Conservation (phyloP, 1,140 invertebrate genomes). For the Telenomus remus region DNA sequence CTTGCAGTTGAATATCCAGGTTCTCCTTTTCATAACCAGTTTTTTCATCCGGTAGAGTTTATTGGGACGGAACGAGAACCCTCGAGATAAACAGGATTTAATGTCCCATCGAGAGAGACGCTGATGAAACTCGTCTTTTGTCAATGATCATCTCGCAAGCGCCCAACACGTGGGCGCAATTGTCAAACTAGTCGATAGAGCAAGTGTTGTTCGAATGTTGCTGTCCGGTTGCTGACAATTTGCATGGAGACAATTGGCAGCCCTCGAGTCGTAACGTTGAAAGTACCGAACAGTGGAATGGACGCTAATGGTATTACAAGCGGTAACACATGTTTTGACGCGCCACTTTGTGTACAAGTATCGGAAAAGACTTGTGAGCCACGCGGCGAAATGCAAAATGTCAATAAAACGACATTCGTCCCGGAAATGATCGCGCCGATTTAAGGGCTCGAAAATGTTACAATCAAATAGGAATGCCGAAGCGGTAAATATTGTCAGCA, state of each 20-base stretch:
- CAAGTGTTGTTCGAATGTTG: background rate
- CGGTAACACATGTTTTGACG: conserved; percentile 23
- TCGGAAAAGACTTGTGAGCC: background rate
- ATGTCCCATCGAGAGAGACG: background rate
- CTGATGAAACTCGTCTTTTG: background rate
- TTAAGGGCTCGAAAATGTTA: conserved; percentile 34
- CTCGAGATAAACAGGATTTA: background rate
- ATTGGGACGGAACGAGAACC: background rate
- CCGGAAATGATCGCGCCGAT: background rate
- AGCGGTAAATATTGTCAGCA: conserved; percentile 39
- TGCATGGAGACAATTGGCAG: conserved; percentile 12
- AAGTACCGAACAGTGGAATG: conserved; percentile 36
- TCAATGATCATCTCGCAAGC: background rate
- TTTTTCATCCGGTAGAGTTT: too few relatives aligned
- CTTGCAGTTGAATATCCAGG: too few relatives aligned
- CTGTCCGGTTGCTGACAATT: background rate
- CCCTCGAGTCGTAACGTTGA: conserved; percentile 16
- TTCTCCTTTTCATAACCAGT: too few relatives aligned
- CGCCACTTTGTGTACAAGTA: conserved; percentile 1
- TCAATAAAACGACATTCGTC: conserved; percentile 1
- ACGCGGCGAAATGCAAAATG: background rate
- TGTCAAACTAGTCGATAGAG: background rate
- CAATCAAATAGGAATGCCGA: conserved; percentile 38
- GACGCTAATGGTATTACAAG: conserved; percentile 49
- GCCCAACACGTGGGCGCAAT: background rate